Evolutionary conservation across 2,113 vertebrate species (phyloP), one percentile per base, ranked within the genome.

Genomic region (Crypturellus undulatus): DNA sequence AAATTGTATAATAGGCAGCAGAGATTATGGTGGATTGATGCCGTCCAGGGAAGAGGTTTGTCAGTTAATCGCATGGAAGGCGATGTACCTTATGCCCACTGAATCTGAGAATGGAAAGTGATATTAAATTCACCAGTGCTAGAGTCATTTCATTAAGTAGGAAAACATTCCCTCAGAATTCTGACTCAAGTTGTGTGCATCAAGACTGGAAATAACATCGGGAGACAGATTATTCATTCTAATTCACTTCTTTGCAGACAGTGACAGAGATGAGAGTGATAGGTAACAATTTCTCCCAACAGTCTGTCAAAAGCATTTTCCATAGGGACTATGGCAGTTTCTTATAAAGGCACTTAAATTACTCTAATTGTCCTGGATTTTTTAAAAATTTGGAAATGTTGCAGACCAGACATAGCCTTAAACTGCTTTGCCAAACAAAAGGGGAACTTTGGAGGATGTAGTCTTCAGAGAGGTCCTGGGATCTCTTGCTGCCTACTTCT

Each of bases 231-330:
- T 92, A 90, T 96, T 88, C 1, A 1, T 88, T 91, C 91, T 90
- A 81, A 90, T 94, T 92, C 93, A 85, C 69, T 90, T 26, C 72
- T 90, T 86, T 95, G 25, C 56, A 86, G 76, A 84, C 79, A 95
- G 64, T 80, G 47, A 78, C 51, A 91, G 84, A 91, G 94, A 79
- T 71, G 11, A 93, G 36, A 22, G 5, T 47, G 47, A 90, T 64
- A 75, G 24, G 70, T 80, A 86, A 84, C 56, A 47, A 64, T 84
- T 84, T 86, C 43, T 79, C n/a, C 47, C 52, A 76, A 58, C 47
- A 75, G 22, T 38, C 56, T 93, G 68, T 75, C 72, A 82, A 70
- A 83, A 38, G 5, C 60, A 3, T 86, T 87, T 91, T 94, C 51
- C 36, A 63, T 64, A 51, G 38, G 42, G 76, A 87, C 4, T 7